Base-by-base conservation (phyloP, 2,888 invertebrate genomes). In the Pachliopta kotzebuea region DNA sequence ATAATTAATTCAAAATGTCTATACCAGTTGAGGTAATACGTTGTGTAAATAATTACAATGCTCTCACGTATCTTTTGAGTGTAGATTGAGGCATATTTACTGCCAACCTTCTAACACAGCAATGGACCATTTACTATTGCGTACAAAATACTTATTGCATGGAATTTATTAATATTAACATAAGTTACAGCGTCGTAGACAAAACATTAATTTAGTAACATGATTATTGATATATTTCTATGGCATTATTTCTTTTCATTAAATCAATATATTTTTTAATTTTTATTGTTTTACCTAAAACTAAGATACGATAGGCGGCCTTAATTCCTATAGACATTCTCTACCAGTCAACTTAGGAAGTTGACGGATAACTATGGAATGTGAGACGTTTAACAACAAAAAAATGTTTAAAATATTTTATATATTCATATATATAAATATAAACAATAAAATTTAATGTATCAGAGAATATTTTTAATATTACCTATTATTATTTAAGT, bases 41-140 rank as follows among this genome's bases (percentile, higher is more conserved):
- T 64, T 69, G 69, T 70, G 74, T 77, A 77, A 77, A 74, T 75
- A 72, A 72, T 77, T 79, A 70, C 68, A 68, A 73, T 71, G 59
- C 68, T 69, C 65, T 85, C 83, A 73, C 76, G 79, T 54, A 31
- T 82, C 71, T 79, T 77, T 79, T 77, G 11, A 52, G 74, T 77
- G 74, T 68, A 76, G 72, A 72, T 76, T 70, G 61, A 60, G 65
- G 67, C 59, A 63, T 64, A 68, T 64, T 63, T 60, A 69, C 52
- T 68, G 66, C 60, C 60, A 70, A 70, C 69, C 69, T 73, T 67
- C 58, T 55, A 29, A 54, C 7, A 31, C 24, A 20, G 50, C 50
- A 21, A 45, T 45, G 11, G 45, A n/a, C 45, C 45, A n/a, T 45
- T 45, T 42, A 24, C 42, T 21, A 18, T 55, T 55, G 17, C 24